Conservation (phyloP, 35 echinoderm and acorn worm species). For the Patiria miniata region DNA sequence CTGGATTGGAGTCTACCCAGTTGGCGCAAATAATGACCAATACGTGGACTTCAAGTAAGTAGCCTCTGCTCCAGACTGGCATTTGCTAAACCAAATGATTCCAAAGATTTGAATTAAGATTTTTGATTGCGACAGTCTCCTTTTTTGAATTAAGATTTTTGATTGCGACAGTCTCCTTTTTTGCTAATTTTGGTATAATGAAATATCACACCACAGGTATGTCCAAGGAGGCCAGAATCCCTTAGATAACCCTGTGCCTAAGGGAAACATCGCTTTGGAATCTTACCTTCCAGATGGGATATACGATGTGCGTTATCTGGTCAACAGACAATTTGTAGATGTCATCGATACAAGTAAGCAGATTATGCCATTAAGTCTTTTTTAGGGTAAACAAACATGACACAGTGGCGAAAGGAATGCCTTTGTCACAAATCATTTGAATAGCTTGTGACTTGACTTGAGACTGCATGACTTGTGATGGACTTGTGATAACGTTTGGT, state of each 20-base stretch:
- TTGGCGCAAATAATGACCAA: constrained; percentile 36
- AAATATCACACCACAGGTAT: constrained; percentile 34
- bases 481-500: too few relatives aligned
- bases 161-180: too few relatives aligned
- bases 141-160: background rate
- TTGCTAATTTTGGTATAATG: background rate
- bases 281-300: constrained; percentile 64
- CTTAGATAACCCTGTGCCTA: constrained; percentile 31
- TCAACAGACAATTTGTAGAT: constrained; percentile 65
- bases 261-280: constrained; percentile 38
- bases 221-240: constrained; percentile 73
- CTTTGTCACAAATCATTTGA: too few relatives aligned
- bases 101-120: too few relatives aligned
- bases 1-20: constrained; percentile 75
- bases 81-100: background rate
- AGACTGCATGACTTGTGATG: too few relatives aligned
- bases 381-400: too few relatives aligned
- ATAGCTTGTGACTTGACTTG: too few relatives aligned
- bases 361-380: too few relatives aligned
- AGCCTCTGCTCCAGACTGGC: too few relatives aligned
- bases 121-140: background rate
- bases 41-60: constrained; percentile 74
- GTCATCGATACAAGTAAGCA: constrained; percentile 62
- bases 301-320: constrained; percentile 72
- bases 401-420: too few relatives aligned